Evolutionary conservation across 1,140 invertebrate species (phyloP).

Genomic region (Aphelinus certus): DNA sequence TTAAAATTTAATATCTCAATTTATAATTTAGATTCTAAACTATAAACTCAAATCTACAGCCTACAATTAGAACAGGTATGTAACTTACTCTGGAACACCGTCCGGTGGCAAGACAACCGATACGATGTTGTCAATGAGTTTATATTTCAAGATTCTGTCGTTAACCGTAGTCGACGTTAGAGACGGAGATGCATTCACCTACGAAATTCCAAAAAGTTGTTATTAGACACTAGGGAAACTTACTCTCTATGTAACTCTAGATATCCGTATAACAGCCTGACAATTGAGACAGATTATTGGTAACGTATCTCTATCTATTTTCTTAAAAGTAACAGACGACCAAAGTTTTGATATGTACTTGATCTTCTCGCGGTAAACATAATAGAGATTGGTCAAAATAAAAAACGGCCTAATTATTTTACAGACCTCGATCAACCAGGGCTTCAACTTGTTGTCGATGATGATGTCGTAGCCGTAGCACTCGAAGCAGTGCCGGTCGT

Average conservation of each 20-base stretch:
- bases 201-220: conserved; percentile 33
- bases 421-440: conserved; percentile 82
- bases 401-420: too few species aligned
- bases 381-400: too few species aligned
- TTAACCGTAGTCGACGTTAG: conserved; percentile 94
- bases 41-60: conserved; percentile 4
- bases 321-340: too few species aligned
- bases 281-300: too few species aligned
- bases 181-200: conserved; percentile 95
- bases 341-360: too few species aligned
- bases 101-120: conserved; percentile 90
- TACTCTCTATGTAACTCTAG: too few species aligned
- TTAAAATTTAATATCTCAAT: too few species aligned
- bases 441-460: conserved; percentile 85
- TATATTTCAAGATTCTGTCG: conserved; percentile 95
- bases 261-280: too few species aligned
- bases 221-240: neutral
- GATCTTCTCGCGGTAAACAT: too few species aligned
- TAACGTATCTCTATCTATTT: too few species aligned
- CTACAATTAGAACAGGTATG: neutral
- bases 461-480: conserved; percentile 89
- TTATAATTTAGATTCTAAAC: too few species aligned
- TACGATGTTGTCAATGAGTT: conserved; percentile 93
- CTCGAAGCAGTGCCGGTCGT: conserved; percentile 84
- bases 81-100: conserved; percentile 85